Evolutionary conservation across 2,797 vertebrate species (phyloP), one percentile per base, ranked within the genome.

Genomic region (Spea hammondii): DNA sequence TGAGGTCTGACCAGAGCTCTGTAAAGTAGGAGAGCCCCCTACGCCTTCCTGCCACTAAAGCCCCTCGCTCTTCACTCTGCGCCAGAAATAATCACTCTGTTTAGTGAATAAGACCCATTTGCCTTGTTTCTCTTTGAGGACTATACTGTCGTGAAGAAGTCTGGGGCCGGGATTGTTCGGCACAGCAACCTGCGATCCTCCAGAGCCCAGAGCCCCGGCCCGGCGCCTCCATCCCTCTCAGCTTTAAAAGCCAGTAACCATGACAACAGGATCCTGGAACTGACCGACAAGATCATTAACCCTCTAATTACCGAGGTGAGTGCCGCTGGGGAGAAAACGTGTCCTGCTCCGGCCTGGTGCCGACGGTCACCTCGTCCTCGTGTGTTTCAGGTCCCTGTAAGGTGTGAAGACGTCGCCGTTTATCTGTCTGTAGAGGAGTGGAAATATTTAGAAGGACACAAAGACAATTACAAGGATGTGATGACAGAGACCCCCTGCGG

Each of bases 401-500:
- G 71, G 6, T 73, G 70, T 72, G 54, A 60, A 55, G 54, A 72
- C 62, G 70, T 72, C 13, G 11, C 55, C 6, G 70, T 71, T 44
- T 71, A 57, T 57, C 57, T 71, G 14, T 71, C 53, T 12, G 8
- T 57, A 44, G 70, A 71, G 51, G 70, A 71, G 32, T 70, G 69
- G 69, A 51, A 70, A 49, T 70, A 70, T 70, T 7, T 62, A 59
- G 55, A 59, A 59, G 55, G 55, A 59, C 55, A 59, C 55, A 59
- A 12, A 53, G 51, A 53, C n/a, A 17, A 62, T 17, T 62, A 62
- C 59, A 62, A 17, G 14, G 59, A 17, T 9, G 59, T 62, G 14
- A 12, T 10, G 59, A 17, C 5, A 17, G 32, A 6, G 5, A 62
- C 59, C 59, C 59, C 59, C 59, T 17, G 5, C n/a, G 6, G 1